Conservation (phyloP, 64 coral and sea anemone species). For the Actinia equina region DNA sequence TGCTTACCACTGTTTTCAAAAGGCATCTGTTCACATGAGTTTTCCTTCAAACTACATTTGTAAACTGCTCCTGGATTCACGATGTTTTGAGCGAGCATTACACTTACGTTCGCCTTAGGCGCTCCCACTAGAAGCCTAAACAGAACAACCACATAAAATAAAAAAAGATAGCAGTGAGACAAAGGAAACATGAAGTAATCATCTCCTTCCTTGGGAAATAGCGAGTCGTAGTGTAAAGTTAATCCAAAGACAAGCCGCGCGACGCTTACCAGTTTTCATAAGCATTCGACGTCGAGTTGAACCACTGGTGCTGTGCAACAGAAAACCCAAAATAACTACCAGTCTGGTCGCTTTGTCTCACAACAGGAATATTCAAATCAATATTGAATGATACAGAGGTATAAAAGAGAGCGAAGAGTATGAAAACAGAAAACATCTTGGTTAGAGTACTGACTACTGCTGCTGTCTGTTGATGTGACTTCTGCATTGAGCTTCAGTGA, state of each 20-base stretch:
- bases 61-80: constrained; percentile 40
- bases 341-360: constrained; percentile 32
- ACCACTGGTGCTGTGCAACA: constrained; percentile 30
- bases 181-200: not conserved
- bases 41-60: constrained; percentile 31
- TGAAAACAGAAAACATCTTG: constrained; percentile 48
- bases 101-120: constrained; percentile 36
- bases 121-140: constrained; percentile 55
- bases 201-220: not conserved
- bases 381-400: constrained; percentile 45
- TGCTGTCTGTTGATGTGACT: not conserved
- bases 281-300: not conserved
- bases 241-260: not conserved
- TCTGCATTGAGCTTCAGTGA: not conserved
- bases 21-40: not conserved
- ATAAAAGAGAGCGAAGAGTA: constrained; percentile 23
- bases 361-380: constrained; percentile 46
- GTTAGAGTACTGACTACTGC: not conserved
- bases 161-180: not conserved
- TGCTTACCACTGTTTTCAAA: not conserved
- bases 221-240: not conserved
- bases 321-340: constrained; percentile 72
- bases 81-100: not conserved
- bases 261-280: constrained; percentile 17
- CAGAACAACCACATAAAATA: not conserved